Percentiles rank a stretch among this genome's conserved stretches.
These are phyloP conservation scores for Trichogramma dendrolimi DNA, from an alignment of 2,888 invertebrate species.

Conservation along the genomic window DNA sequence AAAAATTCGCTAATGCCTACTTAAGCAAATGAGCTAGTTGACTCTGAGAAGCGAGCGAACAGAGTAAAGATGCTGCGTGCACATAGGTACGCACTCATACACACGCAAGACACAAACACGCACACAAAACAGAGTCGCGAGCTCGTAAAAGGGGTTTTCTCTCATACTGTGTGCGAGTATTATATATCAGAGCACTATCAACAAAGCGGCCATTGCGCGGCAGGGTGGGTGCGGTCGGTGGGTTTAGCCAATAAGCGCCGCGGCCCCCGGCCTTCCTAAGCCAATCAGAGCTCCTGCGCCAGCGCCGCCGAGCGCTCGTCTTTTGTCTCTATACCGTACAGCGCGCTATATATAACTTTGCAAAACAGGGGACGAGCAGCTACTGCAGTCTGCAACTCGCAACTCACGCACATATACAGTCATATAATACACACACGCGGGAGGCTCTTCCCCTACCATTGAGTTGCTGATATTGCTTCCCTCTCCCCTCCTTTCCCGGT, in stretches of 20 bases:
- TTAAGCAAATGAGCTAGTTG: too few relatives aligned
- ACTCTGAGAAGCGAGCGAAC: conserved; percentile 14
- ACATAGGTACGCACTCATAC: conserved; percentile 32
- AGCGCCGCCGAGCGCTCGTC: conserved; percentile 32
- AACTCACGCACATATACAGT: conserved; percentile 26
- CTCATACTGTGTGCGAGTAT: conserved; percentile 18
- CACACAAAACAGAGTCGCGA: background rate
- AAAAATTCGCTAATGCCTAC: too few relatives aligned
- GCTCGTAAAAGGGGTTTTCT: too few relatives aligned
- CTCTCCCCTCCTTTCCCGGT: conserved; percentile 24
- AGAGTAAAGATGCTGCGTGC: conserved; percentile 31
- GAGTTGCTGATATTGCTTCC: background rate
- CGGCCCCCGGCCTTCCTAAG: conserved; percentile 42
- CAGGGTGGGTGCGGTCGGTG: conserved; percentile 52
- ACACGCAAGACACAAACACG: background rate
- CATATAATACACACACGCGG: background rate
- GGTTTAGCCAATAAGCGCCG: conserved; percentile 48
- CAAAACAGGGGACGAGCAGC: conserved; percentile 15
- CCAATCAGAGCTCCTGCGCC: conserved; percentile 48
- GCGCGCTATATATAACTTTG: conserved; percentile 39
- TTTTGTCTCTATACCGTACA: conserved; percentile 48
- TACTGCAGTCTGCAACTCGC: conserved; percentile 6
- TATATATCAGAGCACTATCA: conserved; percentile 36
- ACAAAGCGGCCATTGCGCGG: conserved; percentile 50
- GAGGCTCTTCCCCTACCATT: background rate